These are phyloP conservation scores for Bufo bufo DNA, from an alignment of 2,113 vertebrate genomes.

Conservation along the genomic window DNA sequence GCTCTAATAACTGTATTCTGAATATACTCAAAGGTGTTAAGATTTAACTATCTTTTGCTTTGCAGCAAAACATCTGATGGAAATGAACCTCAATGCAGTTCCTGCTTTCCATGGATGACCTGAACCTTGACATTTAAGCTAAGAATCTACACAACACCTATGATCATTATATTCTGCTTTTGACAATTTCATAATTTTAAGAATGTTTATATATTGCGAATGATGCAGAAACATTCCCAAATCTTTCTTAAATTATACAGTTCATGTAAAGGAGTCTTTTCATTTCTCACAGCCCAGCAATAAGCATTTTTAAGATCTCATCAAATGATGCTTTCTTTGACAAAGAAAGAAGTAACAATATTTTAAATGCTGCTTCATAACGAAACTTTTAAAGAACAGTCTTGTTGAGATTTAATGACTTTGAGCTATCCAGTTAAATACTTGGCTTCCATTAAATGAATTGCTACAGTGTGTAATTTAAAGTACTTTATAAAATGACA, in stretches of 20 bases:
- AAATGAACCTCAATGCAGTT: too few relatives aligned
- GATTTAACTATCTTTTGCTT: too few relatives aligned
- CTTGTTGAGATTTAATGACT: constrained; percentile 23
- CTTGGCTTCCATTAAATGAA: constrained; percentile 40
- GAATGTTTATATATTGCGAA: too few relatives aligned
- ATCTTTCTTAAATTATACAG: neutral
- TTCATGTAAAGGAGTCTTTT: neutral
- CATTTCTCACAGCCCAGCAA: neutral
- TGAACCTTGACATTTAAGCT: too few relatives aligned
- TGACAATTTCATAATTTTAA: neutral
- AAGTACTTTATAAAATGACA: constrained; percentile 38
- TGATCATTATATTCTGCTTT: too few relatives aligned
- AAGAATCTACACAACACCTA: too few relatives aligned
- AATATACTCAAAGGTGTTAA: too few relatives aligned
- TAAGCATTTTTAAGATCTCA: constrained; percentile 12
- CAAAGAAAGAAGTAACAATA: constrained; percentile 7
- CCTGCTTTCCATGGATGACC: too few relatives aligned
- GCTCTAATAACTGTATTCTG: too few relatives aligned
- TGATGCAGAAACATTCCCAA: neutral
- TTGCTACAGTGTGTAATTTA: constrained; percentile 38
- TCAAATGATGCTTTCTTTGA: neutral
- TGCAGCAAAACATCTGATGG: too few relatives aligned
- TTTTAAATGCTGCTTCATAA: constrained; percentile 21
- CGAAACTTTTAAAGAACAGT: constrained; percentile 18
- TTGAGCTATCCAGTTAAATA: constrained; percentile 44